Conservation (phyloP, 2,113 vertebrate genomes). For the Tyto alba region DNA sequence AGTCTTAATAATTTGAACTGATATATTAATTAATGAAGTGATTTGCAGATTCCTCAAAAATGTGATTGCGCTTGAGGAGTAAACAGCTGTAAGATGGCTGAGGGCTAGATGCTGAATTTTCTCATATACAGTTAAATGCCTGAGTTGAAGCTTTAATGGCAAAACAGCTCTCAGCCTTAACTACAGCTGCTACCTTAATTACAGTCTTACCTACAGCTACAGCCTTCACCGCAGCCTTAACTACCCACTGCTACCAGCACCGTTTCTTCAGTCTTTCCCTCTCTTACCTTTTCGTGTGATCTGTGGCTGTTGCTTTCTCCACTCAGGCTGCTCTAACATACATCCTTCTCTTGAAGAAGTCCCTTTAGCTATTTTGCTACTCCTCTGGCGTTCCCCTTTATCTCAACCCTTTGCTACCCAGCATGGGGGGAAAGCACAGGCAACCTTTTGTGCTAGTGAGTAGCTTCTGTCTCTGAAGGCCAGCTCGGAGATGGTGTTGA, state of each 20-base stretch:
- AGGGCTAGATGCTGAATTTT: neutral
- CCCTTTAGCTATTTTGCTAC: neutral
- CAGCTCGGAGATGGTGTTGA: neutral
- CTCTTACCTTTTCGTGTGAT: neutral
- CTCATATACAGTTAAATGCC: neutral
- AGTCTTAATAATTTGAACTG: neutral
- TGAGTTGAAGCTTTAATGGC: neutral
- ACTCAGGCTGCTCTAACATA: neutral
- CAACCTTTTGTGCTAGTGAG: neutral
- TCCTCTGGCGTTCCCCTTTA: neutral
- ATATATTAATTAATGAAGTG: neutral
- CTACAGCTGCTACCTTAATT: neutral
- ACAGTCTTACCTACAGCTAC: neutral
- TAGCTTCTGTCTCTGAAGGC: neutral
- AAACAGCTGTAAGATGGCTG: neutral
- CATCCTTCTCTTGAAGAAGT: neutral
- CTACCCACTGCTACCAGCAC: neutral
- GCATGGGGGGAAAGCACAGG: neutral
- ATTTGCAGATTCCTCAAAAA: neutral
- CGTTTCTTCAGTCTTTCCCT: neutral
- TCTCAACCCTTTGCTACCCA: neutral
- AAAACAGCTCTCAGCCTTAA: neutral
- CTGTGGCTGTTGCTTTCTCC: neutral
- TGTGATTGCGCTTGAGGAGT: rapidly evolving
- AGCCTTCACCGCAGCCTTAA: neutral